Evolutionary conservation across 2,888 invertebrate species (phyloP).

Genomic region (Chrysolina oricalcia): DNA sequence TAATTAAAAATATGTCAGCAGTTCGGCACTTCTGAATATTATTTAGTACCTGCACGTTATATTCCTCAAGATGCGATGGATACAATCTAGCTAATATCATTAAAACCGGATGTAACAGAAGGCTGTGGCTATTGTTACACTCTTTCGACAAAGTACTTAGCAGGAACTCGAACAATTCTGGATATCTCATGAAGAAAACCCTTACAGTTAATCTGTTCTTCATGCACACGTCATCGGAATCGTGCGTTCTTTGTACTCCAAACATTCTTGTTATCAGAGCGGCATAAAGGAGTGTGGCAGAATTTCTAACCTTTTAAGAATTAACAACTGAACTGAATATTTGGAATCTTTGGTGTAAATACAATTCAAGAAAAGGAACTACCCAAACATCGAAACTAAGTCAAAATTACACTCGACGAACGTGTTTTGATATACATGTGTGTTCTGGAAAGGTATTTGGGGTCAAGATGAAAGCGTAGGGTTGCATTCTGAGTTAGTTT

Average conservation of each 20-base stretch:
- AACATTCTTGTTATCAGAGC: conserved; percentile 89
- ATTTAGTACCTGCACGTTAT: conserved; percentile 75
- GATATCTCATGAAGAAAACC: conserved; percentile 85
- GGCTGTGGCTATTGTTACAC: conserved; percentile 71
- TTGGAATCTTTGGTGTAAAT: too few species aligned
- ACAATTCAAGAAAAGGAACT: too few species aligned
- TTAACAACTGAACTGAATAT: too few species aligned
- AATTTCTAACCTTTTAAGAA: conserved; percentile 83
- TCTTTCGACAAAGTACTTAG: conserved; percentile 63
- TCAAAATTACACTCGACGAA: too few species aligned
- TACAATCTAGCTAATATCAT: conserved; percentile 85
- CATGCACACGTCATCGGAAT: conserved; percentile 75
- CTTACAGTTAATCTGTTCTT: conserved; percentile 84
- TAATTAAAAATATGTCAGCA: conserved; percentile 18
- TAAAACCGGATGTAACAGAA: conserved; percentile 84
- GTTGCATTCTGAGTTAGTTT: too few species aligned
- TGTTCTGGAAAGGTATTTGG: too few species aligned
- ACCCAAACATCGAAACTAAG: too few species aligned
- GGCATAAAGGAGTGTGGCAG: conserved; percentile 88
- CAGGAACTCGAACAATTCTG: conserved; percentile 77
- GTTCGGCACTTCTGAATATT: neutral
- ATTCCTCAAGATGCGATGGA: conserved; percentile 82
- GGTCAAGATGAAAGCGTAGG: too few species aligned
- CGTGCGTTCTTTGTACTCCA: conserved; percentile 83
- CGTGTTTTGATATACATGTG: too few species aligned